Evolutionary conservation across 2,113 vertebrate genomes (phyloP).

Genomic region (Rhea pennata): DNA sequence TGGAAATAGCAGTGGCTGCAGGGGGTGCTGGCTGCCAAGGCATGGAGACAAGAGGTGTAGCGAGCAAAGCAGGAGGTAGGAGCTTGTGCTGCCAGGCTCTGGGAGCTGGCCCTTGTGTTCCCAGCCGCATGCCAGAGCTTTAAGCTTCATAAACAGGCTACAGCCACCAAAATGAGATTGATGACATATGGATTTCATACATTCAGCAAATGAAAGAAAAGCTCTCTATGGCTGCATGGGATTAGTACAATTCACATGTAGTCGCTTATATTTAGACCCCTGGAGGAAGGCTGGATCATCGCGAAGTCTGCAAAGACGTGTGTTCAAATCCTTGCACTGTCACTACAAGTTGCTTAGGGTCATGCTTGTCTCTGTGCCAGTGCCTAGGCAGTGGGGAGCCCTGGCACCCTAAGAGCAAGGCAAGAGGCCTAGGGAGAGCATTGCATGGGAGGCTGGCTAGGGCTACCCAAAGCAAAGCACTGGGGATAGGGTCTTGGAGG

Average conservation of each 20-base stretch:
- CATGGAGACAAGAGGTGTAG: background rate
- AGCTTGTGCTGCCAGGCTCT: background rate
- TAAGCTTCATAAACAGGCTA: conserved; percentile 40
- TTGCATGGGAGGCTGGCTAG: background rate
- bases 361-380: background rate
- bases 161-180: conserved; percentile 32
- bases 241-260: background rate
- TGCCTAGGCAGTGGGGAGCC: background rate
- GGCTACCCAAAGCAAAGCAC: background rate
- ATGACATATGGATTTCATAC: conserved; percentile 61
- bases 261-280: background rate
- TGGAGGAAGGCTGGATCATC: background rate
- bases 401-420: background rate
- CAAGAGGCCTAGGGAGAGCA: background rate
- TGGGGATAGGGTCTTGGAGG: background rate
- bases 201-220: conserved; percentile 42
- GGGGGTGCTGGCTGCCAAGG: background rate
- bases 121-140: conserved; percentile 51
- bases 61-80: background rate
- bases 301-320: fast-evolving
- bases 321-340: background rate
- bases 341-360: background rate
- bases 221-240: background rate
- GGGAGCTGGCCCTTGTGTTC: background rate
- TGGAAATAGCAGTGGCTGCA: background rate